Evolutionary conservation across 2,888 invertebrate species (phyloP).

Genomic region (Phaedon cochleariae): DNA sequence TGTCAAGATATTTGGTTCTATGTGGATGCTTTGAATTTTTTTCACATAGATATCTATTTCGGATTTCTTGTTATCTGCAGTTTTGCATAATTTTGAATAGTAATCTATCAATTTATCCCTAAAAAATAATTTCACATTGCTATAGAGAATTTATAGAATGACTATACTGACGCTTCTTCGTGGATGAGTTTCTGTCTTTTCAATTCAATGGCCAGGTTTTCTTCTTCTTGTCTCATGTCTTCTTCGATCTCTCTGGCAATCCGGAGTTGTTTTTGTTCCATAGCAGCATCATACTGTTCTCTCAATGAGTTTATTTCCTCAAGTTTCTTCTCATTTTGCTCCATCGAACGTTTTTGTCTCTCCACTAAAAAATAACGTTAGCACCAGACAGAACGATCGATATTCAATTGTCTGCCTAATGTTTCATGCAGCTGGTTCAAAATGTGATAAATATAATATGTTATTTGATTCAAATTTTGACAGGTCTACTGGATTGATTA

Average conservation of each 20-base stretch:
- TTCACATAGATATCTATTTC: conserved; percentile 53
- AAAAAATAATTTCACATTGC: conserved; percentile 45
- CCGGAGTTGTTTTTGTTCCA: conserved; percentile 51
- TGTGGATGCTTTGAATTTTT: conserved; percentile 42
- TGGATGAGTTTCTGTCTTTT: conserved; percentile 54
- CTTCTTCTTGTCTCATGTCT: conserved; percentile 52
- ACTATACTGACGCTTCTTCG: conserved; percentile 57
- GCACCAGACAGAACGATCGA: too few relatives aligned
- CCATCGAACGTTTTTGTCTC: conserved; percentile 49
- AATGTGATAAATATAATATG: too few relatives aligned
- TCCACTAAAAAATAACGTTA: conserved; percentile 53
- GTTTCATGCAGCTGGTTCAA: too few relatives aligned
- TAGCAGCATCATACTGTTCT: conserved; percentile 55
- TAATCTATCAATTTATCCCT: conserved; percentile 71
- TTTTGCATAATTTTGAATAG: conserved; percentile 70
- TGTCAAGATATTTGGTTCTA: conserved; percentile 27
- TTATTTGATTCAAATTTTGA: too few relatives aligned
- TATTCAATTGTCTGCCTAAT: too few relatives aligned
- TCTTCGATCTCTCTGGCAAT: conserved; percentile 52
- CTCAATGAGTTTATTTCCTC: conserved; percentile 50
- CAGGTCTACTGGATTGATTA: too few relatives aligned
- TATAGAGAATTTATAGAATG: neutral
- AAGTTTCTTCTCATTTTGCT: conserved; percentile 51
- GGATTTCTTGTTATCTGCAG: conserved; percentile 66
- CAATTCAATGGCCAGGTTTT: conserved; percentile 50